Evolutionary conservation across 2,797 vertebrate species (phyloP).

Genomic region (Melanotaenia trifasciata): DNA sequence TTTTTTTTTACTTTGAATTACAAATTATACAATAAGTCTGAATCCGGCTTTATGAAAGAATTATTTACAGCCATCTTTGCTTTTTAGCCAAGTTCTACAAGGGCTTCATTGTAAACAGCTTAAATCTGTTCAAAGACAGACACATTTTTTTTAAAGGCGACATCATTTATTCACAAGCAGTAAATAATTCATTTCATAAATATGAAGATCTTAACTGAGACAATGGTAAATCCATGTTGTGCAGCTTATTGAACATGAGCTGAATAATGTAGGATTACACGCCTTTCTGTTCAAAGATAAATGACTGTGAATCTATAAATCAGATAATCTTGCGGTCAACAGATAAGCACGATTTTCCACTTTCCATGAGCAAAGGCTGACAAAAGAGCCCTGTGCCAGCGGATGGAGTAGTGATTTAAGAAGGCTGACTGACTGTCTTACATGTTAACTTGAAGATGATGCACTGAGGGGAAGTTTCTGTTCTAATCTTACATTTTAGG

Average conservation of each 20-base stretch:
- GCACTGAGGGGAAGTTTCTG: background rate
- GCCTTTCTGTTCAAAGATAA: conserved; percentile 53
- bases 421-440: conserved; percentile 20
- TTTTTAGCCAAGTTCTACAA: background rate
- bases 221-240: conserved; percentile 49
- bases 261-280: conserved; percentile 67
- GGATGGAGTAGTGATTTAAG: conserved; percentile 17
- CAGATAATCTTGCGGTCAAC: conserved; percentile 52
- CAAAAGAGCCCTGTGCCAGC: conserved; percentile 28
- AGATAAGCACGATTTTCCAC: conserved; percentile 42
- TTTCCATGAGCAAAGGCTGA: conserved; percentile 39
- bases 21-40: conserved; percentile 18
- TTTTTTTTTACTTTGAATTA: conserved; percentile 3
- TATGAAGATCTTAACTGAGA: conserved; percentile 34
- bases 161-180: conserved; percentile 41
- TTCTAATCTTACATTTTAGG: conserved; percentile 16
- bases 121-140: conserved; percentile 52
- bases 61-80: conserved; percentile 9
- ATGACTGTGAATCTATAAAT: conserved; percentile 60
- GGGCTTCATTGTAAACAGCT: conserved; percentile 33
- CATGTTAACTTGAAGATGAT: conserved; percentile 25
- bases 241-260: conserved; percentile 44
- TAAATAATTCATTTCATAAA: conserved; percentile 54
- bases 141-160: conserved; percentile 34
- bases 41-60: background rate